A percentile compares a stretch with the other conserved stretches of the same genome.
Conservation (phyloP, 2,888 invertebrate genomes). For the Machimus rusticus region DNA sequence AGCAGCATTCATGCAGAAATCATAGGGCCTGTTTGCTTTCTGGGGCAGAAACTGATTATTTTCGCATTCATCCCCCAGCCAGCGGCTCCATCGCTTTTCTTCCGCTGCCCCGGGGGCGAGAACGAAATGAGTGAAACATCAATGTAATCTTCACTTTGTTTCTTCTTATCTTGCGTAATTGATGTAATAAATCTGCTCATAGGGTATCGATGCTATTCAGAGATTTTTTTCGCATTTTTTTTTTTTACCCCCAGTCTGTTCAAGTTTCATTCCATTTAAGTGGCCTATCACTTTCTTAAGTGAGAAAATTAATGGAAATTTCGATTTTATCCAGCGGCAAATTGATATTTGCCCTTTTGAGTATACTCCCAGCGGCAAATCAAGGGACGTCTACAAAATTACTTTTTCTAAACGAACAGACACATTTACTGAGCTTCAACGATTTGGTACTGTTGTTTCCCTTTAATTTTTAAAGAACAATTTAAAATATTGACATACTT, state of each 20-base stretch:
- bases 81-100: neutral
- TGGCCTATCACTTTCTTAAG: neutral
- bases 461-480: neutral
- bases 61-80: neutral
- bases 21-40: slow-evolving; percentile 1
- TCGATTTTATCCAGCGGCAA: neutral
- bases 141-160: neutral
- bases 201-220: neutral
- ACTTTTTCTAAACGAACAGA: neutral
- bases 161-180: neutral
- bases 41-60: slow-evolving; percentile 4
- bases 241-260: neutral
- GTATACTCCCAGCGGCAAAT: neutral
- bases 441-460: neutral
- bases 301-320: neutral
- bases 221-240: neutral
- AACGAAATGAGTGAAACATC: neutral
- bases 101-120: neutral
- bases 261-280: neutral
- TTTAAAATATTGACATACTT: neutral
- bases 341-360: neutral
- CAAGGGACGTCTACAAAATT: neutral
- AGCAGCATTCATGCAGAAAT: slow-evolving; percentile 1
- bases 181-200: slow-evolving; percentile 11
- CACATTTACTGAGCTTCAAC: neutral